Evolutionary conservation across 2,888 invertebrate genomes (phyloP).

Genomic region (Drosophila gaucha): DNA sequence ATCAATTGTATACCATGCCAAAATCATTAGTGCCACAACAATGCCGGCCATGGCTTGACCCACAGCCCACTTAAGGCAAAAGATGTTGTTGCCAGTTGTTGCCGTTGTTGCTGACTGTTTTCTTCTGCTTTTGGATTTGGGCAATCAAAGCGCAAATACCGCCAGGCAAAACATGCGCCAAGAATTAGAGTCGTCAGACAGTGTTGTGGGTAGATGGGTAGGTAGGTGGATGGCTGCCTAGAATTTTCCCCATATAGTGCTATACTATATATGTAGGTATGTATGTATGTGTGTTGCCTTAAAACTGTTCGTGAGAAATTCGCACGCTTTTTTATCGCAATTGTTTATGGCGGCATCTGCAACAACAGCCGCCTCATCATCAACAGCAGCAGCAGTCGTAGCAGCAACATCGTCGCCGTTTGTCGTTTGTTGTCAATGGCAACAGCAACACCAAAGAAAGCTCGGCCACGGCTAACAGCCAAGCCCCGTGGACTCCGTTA

Average conservation of each 20-base stretch:
- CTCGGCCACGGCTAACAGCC: slow-evolving; percentile 43
- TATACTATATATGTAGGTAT: not conserved
- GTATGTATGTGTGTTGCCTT: slow-evolving; percentile 15
- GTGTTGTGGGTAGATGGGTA: slow-evolving; percentile 27
- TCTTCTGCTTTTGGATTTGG: slow-evolving; percentile 61
- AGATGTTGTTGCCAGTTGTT: slow-evolving; percentile 25
- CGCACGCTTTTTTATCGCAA: slow-evolving; percentile 80
- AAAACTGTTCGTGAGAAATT: slow-evolving; percentile 77
- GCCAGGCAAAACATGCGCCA: slow-evolving; percentile 72
- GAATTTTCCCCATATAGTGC: slow-evolving; percentile 43
- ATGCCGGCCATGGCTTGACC: slow-evolving; percentile 71
- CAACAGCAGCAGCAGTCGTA: slow-evolving; percentile 26
- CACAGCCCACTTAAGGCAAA: slow-evolving; percentile 76
- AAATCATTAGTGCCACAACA: slow-evolving; percentile 75
- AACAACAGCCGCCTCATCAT: slow-evolving; percentile 48
- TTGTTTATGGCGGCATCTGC: slow-evolving; percentile 80
- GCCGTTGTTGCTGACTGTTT: slow-evolving; percentile 20
- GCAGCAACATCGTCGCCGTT: slow-evolving; percentile 42
- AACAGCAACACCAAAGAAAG: slow-evolving; percentile 67
- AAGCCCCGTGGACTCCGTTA: slow-evolving; percentile 25
- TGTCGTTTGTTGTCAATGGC: slow-evolving; percentile 67
- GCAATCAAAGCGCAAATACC: slow-evolving; percentile 76
- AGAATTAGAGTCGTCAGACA: slow-evolving; percentile 57
- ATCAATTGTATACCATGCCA: slow-evolving; percentile 68
- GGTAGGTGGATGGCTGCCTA: slow-evolving; percentile 13